phyloP scores from a whole-genome alignment of 2,113 vertebrate species.

The Tautogolabrus adspersus region DNA sequence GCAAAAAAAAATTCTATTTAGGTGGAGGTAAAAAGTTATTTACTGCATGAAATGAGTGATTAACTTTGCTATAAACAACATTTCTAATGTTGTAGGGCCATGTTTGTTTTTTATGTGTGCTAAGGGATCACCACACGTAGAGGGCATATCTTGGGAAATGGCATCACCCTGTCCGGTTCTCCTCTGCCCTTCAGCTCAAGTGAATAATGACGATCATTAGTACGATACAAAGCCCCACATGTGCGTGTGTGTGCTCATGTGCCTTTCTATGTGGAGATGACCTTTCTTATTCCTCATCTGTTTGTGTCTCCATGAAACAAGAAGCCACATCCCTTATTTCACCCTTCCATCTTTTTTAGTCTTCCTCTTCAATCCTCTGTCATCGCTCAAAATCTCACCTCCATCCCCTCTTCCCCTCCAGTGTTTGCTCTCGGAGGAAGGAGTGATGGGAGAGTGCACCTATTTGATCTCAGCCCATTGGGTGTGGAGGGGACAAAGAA shows the following conservation, averaged over 20 bases:
- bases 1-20: constrained; percentile 9
- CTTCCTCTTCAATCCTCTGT: constrained; percentile 27
- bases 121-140: constrained; percentile 8
- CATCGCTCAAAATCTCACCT: constrained; percentile 42
- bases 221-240: constrained; percentile 43
- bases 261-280: constrained; percentile 45
- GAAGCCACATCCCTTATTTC: constrained; percentile 22
- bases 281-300: constrained; percentile 68
- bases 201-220: constrained; percentile 77
- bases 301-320: constrained; percentile 35
- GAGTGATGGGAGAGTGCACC: constrained; percentile 19
- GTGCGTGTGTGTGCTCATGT: neutral
- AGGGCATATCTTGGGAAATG: constrained; percentile 39
- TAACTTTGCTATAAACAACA: constrained; percentile 14
- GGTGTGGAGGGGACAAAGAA: constrained; percentile 21
- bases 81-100: neutral
- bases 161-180: constrained; percentile 35
- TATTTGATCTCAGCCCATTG: constrained; percentile 15
- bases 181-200: constrained; percentile 59
- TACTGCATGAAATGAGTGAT: constrained; percentile 9
- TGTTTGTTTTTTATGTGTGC: constrained; percentile 9
- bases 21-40: constrained; percentile 16
- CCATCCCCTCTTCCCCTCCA: constrained; percentile 8
- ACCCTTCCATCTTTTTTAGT: neutral
- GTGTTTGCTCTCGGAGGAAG: constrained; percentile 23